Base-by-base conservation (phyloP, 2,888 invertebrate genomes). In the Xanthia icteritia region DNA sequence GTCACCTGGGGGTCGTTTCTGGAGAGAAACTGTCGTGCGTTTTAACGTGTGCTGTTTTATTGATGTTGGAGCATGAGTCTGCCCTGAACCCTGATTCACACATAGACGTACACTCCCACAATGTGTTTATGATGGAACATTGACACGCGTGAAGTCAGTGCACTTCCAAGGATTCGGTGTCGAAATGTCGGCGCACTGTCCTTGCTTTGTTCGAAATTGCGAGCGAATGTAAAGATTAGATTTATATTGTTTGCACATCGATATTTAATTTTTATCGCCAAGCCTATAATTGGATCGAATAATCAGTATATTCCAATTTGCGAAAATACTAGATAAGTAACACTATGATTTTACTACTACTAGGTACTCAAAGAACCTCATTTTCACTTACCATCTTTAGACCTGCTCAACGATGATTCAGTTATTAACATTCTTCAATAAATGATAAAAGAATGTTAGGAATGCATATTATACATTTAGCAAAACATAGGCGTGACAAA, bases 61-160 rank as follows among this genome's bases (percentile, higher is more conserved):
- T 83, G 76, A 75, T 76, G 81, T 79, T 73, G 67, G 77, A 77
- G 77, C 65, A 73, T 72, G 76, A 74, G 48, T 72, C 63, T 67
- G 56, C 39, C n/a, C 68, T 76, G 83, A 86, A 48, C 45, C n/a
- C 68, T 76, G 83, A 86, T 84, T 83, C 74, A 86, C 71, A 73
- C 56, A 74, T 36, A 39, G 56, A 68, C 65, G 42, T 66, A 63
- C 42, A 73, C 58, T 60, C 58, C 81, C 80, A 82, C 61, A 70
- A 84, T 77, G 77, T 85, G 56, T 87, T 87, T 91, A 87, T 86
- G 88, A 86, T 83, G 82, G 70, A 85, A 83, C 87, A 78, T 87
- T 86, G 89, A 89, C 89, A 82, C 76, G 73, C 60, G 82, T 86
- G 80, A 86, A 84, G 89, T 89, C 79, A 86, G 56, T 51, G 73